Conservation (phyloP, 37 sponge, comb jelly and placozoan species). For the Cliona cf. orientalis region DNA sequence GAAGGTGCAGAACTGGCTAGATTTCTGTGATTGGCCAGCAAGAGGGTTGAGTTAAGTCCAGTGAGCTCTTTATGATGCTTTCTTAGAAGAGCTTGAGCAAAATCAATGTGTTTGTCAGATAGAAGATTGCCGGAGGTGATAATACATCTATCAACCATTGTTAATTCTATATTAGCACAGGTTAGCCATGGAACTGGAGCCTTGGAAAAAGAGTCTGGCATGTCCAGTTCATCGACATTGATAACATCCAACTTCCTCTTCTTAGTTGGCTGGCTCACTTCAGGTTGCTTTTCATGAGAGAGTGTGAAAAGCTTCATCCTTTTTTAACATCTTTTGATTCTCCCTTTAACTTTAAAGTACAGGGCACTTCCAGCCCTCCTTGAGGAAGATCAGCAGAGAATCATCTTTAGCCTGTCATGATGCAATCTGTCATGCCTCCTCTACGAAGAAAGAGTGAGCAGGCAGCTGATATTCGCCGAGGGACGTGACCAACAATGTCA, state of each 20-base stretch:
- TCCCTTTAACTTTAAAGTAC: background rate
- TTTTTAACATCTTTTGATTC: background rate
- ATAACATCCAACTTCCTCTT: background rate
- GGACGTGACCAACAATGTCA: conserved; percentile 15
- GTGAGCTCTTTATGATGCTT: conserved; percentile 1
- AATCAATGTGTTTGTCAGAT: conserved; percentile 46
- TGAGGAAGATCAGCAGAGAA: no score
- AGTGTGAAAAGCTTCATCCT: background rate
- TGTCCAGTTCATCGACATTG: background rate
- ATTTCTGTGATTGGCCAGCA: background rate
- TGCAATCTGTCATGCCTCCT: no score
- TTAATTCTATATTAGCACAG: background rate
- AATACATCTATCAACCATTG: conserved; percentile 12
- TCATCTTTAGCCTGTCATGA: no score
- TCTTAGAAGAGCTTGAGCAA: conserved; percentile 46
- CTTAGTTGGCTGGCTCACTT: background rate
- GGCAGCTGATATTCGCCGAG: conserved; percentile 11
- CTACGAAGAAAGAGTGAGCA: conserved; percentile 14
- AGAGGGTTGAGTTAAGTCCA: conserved; percentile 30
- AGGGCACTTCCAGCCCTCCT: no score
- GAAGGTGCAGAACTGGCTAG: background rate
- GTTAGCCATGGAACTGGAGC: background rate
- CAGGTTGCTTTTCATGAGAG: background rate
- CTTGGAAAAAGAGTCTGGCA: no score
- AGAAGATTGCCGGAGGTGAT: conserved; percentile 29